A percentile compares a stretch with the other conserved stretches of the same genome.
phyloP scores from a whole-genome alignment of 2,888 invertebrate species.

The Theretra japonica region DNA sequence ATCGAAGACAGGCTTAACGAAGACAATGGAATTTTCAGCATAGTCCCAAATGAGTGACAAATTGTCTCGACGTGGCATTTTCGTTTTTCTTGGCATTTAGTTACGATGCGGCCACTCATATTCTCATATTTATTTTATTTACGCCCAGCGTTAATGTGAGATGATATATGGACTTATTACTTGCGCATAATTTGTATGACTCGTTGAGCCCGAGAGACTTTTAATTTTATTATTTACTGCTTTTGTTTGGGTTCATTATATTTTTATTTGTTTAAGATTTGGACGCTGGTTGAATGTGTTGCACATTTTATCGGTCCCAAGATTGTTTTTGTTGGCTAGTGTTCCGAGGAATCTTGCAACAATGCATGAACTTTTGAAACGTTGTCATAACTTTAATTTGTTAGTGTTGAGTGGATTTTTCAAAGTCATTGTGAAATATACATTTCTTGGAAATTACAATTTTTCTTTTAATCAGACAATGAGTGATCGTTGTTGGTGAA shows the following conservation, averaged over 20 bases:
- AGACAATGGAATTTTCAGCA: conserved; percentile 67
- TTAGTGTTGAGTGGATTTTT: conserved; percentile 1
- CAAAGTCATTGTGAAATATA: conserved; percentile 1
- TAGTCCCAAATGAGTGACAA: conserved; percentile 72
- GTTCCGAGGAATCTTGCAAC: conserved; percentile 2
- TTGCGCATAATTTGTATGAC: conserved; percentile 65
- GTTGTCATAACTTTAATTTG: conserved; percentile 22
- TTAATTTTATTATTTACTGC: conserved; percentile 73
- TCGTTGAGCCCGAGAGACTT: conserved; percentile 64
- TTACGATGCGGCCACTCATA: conserved; percentile 48
- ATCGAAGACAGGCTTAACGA: conserved; percentile 61
- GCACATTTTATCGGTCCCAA: conserved; percentile 2
- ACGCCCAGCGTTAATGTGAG: conserved; percentile 59
- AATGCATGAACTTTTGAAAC: conserved; percentile 18
- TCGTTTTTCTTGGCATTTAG: conserved; percentile 63
- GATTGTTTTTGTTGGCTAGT: conserved; percentile 14
- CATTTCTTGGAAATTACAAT: conserved; percentile 26
- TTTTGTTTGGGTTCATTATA: conserved; percentile 58
- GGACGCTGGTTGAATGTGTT: not conserved
- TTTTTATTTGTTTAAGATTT: conserved; percentile 18
- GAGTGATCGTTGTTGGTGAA: conserved; percentile 31
- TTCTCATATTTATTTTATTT: conserved; percentile 59
- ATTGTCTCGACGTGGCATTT: conserved; percentile 59
- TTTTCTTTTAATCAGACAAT: conserved; percentile 33
- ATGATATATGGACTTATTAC: conserved; percentile 70